These are phyloP conservation scores for Chitala chitala DNA, from an alignment of 2,113 vertebrate species.

Conservation along the genomic window DNA sequence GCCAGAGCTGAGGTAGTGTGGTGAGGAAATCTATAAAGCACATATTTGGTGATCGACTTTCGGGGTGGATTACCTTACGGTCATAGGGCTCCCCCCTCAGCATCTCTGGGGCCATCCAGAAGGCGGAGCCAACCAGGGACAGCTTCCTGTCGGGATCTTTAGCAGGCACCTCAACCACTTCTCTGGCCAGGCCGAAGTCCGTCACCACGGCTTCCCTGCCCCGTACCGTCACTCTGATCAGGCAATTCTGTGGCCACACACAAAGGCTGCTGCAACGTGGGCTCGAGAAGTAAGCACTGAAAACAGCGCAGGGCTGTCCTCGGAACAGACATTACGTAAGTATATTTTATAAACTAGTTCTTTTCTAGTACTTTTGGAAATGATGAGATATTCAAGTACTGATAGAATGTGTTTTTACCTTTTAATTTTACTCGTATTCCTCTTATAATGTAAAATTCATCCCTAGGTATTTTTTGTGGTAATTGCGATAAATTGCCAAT, in stretches of 20 bases:
- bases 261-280: neutral
- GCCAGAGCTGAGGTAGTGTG: neutral
- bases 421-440: too few relatives aligned
- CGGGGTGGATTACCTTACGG: conserved; percentile 61
- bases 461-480: too few relatives aligned
- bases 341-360: too few relatives aligned
- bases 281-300: too few relatives aligned
- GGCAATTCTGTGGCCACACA: conserved; percentile 67
- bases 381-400: too few relatives aligned
- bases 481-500: too few relatives aligned
- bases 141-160: conserved; percentile 70
- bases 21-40: neutral
- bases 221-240: conserved; percentile 63
- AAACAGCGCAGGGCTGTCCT: too few relatives aligned
- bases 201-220: conserved; percentile 75
- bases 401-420: too few relatives aligned
- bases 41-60: neutral
- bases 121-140: conserved; percentile 79
- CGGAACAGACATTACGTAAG: too few relatives aligned
- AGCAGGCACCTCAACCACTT: conserved; percentile 71
- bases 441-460: too few relatives aligned
- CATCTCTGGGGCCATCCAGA: conserved; percentile 90
- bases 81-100: conserved; percentile 78
- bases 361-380: too few relatives aligned
- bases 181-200: conserved; percentile 78